A percentile compares a stretch with the other conserved stretches of the same genome.
Evolutionary conservation across 2,888 invertebrate genomes (phyloP).

Genomic region (Arge pagana): DNA sequence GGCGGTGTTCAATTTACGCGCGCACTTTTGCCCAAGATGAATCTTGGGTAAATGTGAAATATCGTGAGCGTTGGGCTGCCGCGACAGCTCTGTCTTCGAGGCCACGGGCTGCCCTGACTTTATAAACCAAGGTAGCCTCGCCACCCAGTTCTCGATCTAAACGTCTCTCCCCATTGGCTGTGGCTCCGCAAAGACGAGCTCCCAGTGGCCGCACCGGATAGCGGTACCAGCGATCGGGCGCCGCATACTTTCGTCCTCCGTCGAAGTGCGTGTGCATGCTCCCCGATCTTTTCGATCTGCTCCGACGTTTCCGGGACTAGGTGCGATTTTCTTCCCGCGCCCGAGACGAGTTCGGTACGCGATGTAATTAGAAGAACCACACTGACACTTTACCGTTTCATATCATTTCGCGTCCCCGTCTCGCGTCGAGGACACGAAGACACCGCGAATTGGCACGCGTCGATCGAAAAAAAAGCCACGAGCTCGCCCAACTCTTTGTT

Average conservation of each 20-base stretch:
- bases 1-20: background rate
- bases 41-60: no score
- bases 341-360: slow-evolving; percentile 40
- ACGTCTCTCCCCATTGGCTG: slow-evolving; percentile 42
- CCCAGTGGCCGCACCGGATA: slow-evolving; percentile 40
- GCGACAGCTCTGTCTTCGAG: slow-evolving; percentile 57
- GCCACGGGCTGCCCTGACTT: slow-evolving; percentile 53
- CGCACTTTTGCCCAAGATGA: slow-evolving; percentile 15
- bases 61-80: slow-evolving; percentile 54
- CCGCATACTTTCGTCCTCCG: slow-evolving; percentile 9
- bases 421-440: no score
- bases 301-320: slow-evolving; percentile 18
- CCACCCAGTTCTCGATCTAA: slow-evolving; percentile 37
- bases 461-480: no score
- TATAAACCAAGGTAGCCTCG: slow-evolving; percentile 52
- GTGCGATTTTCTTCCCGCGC: no score
- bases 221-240: slow-evolving; percentile 40
- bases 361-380: slow-evolving; percentile 50
- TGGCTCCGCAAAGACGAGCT: slow-evolving; percentile 37
- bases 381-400: slow-evolving; percentile 53
- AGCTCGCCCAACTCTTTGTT: no score
- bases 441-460: no score
- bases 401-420: slow-evolving; percentile 13
- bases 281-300: slow-evolving; percentile 27
- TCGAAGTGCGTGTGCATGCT: slow-evolving; percentile 8